phyloP scores from a whole-genome alignment of 2,888 invertebrate species.

The Hipparchia semele region DNA sequence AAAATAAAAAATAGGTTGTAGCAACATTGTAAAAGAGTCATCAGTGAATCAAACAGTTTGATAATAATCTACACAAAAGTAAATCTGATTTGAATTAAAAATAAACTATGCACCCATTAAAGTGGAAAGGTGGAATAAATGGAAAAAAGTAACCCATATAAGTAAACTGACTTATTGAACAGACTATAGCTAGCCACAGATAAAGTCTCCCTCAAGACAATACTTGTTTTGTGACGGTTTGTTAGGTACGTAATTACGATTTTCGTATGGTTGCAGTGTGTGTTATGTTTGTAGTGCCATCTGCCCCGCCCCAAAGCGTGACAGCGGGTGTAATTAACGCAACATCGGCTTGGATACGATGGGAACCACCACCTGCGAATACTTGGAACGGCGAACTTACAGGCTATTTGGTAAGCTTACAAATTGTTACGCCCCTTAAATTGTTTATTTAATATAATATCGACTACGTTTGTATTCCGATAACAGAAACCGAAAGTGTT shows the following conservation, averaged over 20 bases:
- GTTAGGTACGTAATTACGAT: not conserved
- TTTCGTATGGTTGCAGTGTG: slow-evolving; percentile 24
- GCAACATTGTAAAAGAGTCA: too few species aligned
- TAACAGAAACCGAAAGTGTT: slow-evolving; percentile 4
- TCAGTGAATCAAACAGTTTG: too few species aligned
- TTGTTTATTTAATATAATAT: slow-evolving; percentile 4
- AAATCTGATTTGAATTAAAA: too few species aligned
- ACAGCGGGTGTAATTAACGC: slow-evolving; percentile 91
- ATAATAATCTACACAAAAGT: too few species aligned
- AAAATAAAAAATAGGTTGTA: too few species aligned
- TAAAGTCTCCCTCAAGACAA: too few species aligned
- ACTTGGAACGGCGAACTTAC: slow-evolving; percentile 91
- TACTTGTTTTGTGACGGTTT: too few species aligned
- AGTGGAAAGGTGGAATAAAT: too few species aligned
- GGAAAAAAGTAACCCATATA: too few species aligned
- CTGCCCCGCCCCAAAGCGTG: slow-evolving; percentile 90
- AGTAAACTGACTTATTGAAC: too few species aligned
- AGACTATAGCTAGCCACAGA: too few species aligned
- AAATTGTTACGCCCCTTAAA: slow-evolving; percentile 19
- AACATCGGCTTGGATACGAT: slow-evolving; percentile 91
- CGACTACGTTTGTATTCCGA: not conserved
- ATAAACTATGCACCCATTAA: too few species aligned
- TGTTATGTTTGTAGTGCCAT: slow-evolving; percentile 85
- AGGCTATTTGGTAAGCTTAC: slow-evolving; percentile 91
- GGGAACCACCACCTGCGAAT: slow-evolving; percentile 90